Conservation (phyloP, 92 coral and sea anemone genomes). For the Epizoanthus ramosus region DNA sequence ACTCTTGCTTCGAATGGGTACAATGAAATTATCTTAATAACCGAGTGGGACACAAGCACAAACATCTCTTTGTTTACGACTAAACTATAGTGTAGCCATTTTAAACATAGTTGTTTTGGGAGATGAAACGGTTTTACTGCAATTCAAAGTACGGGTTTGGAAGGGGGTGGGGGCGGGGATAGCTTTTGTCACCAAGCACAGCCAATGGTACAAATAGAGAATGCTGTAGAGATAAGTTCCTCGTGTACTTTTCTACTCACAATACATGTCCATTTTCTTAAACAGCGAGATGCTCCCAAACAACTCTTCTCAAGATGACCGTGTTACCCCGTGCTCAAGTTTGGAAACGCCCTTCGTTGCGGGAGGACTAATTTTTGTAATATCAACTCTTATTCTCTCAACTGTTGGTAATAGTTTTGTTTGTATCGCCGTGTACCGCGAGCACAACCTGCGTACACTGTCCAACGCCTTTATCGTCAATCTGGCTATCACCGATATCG, state of each 20-base stretch:
- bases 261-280: neutral
- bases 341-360: constrained; percentile 44
- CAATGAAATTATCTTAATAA: no score
- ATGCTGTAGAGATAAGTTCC: neutral
- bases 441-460: constrained; percentile 39
- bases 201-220: neutral
- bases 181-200: no score
- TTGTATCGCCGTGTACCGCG: constrained; percentile 47
- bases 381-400: constrained; percentile 35
- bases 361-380: constrained; percentile 41
- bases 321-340: constrained; percentile 26
- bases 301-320: neutral
- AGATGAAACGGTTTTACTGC: no score
- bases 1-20: no score
- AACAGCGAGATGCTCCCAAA: constrained; percentile 31
- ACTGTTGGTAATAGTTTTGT: constrained; percentile 49
- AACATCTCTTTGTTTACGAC: no score
- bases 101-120: no score
- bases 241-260: neutral
- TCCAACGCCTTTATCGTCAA: constrained; percentile 56
- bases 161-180: no score
- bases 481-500: constrained; percentile 52
- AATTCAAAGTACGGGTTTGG: no score
- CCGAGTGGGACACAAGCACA: no score
- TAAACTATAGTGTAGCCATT: no score